Conservation (phyloP, 2,888 invertebrate genomes). For the Apotomis turbidana region DNA sequence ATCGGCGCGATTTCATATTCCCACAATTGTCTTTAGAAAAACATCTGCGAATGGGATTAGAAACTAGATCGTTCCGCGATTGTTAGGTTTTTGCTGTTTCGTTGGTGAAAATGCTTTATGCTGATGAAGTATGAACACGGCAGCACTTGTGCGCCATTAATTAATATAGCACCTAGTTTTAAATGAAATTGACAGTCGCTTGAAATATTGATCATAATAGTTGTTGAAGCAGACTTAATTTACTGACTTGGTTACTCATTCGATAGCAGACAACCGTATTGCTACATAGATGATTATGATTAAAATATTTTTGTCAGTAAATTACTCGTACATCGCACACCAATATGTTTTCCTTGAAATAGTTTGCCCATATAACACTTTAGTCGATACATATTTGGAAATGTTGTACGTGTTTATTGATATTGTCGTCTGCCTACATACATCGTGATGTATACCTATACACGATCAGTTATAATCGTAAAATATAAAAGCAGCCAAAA, state of each 20-base stretch:
- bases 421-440: too few relatives aligned
- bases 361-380: too few relatives aligned
- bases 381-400: too few relatives aligned
- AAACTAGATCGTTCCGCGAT: conserved; percentile 37
- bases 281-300: too few relatives aligned
- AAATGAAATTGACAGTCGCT: neutral
- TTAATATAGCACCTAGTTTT: neutral
- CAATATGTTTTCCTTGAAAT: too few relatives aligned
- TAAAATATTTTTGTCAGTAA: too few relatives aligned
- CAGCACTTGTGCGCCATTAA: neutral
- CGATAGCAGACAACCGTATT: neutral
- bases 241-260: neutral
- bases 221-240: neutral
- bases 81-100: conserved; percentile 35
- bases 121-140: neutral
- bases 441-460: too few relatives aligned
- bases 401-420: too few relatives aligned
- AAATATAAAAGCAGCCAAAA: too few relatives aligned
- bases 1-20: conserved; percentile 43
- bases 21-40: conserved; percentile 46
- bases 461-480: too few relatives aligned
- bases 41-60: conserved; percentile 39
- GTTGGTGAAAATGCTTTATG: conserved; percentile 21
- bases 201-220: neutral
- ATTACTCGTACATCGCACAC: too few relatives aligned